Conservation (phyloP, 2,113 vertebrate genomes). For the Oceanodroma tethys region DNA sequence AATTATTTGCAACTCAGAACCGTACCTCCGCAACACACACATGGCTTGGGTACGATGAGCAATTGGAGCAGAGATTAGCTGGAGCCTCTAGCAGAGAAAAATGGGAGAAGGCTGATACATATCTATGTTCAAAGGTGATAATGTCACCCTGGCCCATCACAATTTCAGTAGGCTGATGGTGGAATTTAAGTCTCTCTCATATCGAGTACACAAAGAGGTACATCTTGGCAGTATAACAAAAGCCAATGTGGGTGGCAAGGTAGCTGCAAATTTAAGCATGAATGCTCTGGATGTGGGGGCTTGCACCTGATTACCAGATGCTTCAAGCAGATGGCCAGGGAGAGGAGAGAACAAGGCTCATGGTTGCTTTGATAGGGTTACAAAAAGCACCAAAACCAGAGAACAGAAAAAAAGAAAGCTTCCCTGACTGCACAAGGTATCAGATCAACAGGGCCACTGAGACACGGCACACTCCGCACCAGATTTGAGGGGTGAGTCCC, state of each 20-base stretch:
- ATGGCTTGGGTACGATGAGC: slow-evolving; percentile 19
- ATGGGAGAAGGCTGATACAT: slow-evolving; percentile 24
- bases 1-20: slow-evolving; percentile 21
- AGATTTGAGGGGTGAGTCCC: not conserved
- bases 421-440: slow-evolving; percentile 14
- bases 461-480: not conserved
- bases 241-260: slow-evolving; percentile 82
- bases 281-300: slow-evolving; percentile 77
- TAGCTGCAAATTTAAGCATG: slow-evolving; percentile 83
- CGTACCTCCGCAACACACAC: not conserved
- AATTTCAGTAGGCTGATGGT: slow-evolving; percentile 50
- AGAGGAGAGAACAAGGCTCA: slow-evolving; percentile 73
- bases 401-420: slow-evolving; percentile 43
- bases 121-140: slow-evolving; percentile 58
- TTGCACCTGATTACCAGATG: slow-evolving; percentile 84
- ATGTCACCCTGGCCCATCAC: slow-evolving; percentile 36
- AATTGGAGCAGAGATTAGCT: slow-evolving; percentile 7
- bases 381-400: slow-evolving; percentile 73
- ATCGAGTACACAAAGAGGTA: slow-evolving; percentile 73
- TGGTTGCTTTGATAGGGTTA: slow-evolving; percentile 77
- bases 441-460: not conserved
- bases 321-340: slow-evolving; percentile 83
- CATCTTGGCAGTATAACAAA: slow-evolving; percentile 73
- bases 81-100: slow-evolving; percentile 41
- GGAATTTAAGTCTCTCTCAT: slow-evolving; percentile 66